Conservation (phyloP, 2,888 invertebrate genomes). For the Oeneis ivallda region DNA sequence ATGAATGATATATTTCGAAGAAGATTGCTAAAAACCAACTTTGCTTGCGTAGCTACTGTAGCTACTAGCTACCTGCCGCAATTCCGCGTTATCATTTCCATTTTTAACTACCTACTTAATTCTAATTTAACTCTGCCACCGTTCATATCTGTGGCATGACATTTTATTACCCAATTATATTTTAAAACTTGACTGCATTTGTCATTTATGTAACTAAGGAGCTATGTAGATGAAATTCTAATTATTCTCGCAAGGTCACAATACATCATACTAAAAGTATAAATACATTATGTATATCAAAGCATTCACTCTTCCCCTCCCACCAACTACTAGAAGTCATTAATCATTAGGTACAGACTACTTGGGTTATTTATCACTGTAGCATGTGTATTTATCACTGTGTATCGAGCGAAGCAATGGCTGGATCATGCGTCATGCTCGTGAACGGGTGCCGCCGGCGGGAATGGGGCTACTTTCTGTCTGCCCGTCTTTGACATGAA, state of each 20-base stretch:
- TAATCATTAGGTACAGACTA: background rate
- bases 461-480: too few relatives aligned
- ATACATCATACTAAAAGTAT: background rate
- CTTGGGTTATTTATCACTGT: too few relatives aligned
- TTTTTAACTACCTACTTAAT: background rate
- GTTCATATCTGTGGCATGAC: background rate
- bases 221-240: conserved; percentile 4
- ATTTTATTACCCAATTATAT: background rate
- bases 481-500: too few relatives aligned
- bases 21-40: background rate
- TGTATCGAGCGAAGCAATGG: too few relatives aligned
- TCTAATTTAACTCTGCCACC: conserved; percentile 1
- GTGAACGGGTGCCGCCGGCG: too few relatives aligned
- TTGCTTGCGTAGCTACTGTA: background rate
- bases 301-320: background rate
- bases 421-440: too few relatives aligned
- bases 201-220: background rate
- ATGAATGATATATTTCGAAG: background rate
- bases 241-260: conserved; percentile 3
- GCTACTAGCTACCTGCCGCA: background rate
- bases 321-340: conserved; percentile 7
- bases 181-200: background rate
- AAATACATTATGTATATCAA: background rate
- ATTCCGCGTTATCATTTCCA: background rate
- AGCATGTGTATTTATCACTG: too few relatives aligned